Conservation (phyloP, 2,888 invertebrate species). For the Hylaea fasciaria region DNA sequence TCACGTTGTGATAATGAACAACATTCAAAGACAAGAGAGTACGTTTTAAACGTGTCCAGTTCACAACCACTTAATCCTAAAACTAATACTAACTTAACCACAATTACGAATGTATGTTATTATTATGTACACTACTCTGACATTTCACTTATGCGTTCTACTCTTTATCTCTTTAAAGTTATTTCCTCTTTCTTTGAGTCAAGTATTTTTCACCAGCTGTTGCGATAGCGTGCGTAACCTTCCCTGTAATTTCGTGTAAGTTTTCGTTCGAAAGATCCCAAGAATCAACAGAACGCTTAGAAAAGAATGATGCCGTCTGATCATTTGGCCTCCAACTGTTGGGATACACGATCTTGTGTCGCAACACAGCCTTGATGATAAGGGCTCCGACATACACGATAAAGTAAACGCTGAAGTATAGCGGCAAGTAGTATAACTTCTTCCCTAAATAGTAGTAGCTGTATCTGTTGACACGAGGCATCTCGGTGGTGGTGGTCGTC, state of each 20-base stretch:
- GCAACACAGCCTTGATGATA: constrained; percentile 88
- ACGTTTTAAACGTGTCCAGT: constrained; percentile 77
- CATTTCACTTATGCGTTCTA: not conserved
- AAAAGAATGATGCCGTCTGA: constrained; percentile 71
- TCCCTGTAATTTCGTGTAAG: constrained; percentile 76
- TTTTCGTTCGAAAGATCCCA: constrained; percentile 80
- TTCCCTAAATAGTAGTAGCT: constrained; percentile 91
- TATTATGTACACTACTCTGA: constrained; percentile 26
- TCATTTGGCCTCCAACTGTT: constrained; percentile 81
- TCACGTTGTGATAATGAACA: constrained; percentile 76
- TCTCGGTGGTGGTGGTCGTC: constrained; percentile 78
- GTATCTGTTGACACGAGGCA: constrained; percentile 86
- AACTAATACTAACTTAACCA: constrained; percentile 7
- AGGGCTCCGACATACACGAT: constrained; percentile 89
- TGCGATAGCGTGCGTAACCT: constrained; percentile 75
- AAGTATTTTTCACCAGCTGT: constrained; percentile 75
- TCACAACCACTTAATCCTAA: constrained; percentile 61
- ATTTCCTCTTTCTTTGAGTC: constrained; percentile 47
- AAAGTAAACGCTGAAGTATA: constrained; percentile 90
- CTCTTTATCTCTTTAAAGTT: constrained; percentile 9
- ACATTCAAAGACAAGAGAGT: constrained; percentile 58
- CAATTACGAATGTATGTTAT: no score
- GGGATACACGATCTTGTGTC: constrained; percentile 88
- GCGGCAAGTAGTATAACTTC: constrained; percentile 90
- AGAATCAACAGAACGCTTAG: constrained; percentile 73